phyloP scores from a whole-genome alignment of 2,888 invertebrate species.

The Sphaeridia pumilis region DNA sequence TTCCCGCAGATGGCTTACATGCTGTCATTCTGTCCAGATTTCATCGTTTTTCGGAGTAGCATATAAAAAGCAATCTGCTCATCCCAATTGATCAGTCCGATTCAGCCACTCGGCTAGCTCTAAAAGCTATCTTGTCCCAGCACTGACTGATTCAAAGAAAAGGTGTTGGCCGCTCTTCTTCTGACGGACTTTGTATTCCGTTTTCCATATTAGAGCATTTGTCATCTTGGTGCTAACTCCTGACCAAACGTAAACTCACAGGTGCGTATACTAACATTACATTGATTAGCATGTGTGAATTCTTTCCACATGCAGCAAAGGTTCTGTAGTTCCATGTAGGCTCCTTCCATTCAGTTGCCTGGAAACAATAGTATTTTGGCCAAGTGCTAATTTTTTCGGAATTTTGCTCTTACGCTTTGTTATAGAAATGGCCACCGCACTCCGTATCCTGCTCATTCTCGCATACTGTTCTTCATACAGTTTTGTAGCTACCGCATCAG shows the following conservation, averaged over 20 bases:
- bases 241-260: conserved; percentile 15
- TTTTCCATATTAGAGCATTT: too few species aligned
- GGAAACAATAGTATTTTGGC: neutral
- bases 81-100: too few species aligned
- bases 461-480: too few species aligned
- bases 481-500: neutral
- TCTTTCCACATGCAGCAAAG: neutral
- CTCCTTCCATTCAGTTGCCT: neutral
- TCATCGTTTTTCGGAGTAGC: neutral
- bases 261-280: too few species aligned
- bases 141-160: too few species aligned
- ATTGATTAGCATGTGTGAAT: neutral
- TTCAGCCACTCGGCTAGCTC: too few species aligned
- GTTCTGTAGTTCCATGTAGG: neutral
- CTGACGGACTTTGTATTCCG: too few species aligned
- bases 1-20: too few species aligned
- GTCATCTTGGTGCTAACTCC: conserved; percentile 23
- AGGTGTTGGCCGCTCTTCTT: too few species aligned
- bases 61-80: too few species aligned
- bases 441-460: too few species aligned
- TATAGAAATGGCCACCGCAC: neutral
- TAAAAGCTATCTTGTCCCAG: too few species aligned
- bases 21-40: neutral
- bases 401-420: neutral
- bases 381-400: neutral